A percentile compares a stretch with the other conserved stretches of the same genome.
phyloP scores from a whole-genome alignment of 2,888 invertebrate genomes.

The Bombylius major region DNA sequence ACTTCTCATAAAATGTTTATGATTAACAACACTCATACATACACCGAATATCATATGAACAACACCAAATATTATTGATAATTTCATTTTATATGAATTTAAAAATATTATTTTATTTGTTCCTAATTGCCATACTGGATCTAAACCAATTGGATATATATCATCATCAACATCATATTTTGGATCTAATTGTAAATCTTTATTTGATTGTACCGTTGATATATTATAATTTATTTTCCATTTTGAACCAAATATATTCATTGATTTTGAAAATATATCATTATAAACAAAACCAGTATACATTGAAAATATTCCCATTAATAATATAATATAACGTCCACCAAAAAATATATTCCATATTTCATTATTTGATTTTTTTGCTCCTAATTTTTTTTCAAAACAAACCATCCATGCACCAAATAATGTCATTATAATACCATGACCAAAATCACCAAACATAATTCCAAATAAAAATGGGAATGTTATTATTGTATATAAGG shows the following conservation, averaged over 20 bases:
- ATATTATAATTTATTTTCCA: slow-evolving; percentile 55
- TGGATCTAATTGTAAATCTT: slow-evolving; percentile 50
- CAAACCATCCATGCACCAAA: slow-evolving; percentile 73
- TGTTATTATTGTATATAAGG: slow-evolving; percentile 75
- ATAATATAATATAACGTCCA: slow-evolving; percentile 89
- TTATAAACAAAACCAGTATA: slow-evolving; percentile 99
- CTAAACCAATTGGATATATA: slow-evolving; percentile 72
- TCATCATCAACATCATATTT: slow-evolving; percentile 34
- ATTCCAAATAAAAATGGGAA: slow-evolving; percentile 93
- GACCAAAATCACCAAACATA: slow-evolving; percentile 94
- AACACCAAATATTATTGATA: slow-evolving; percentile 88
- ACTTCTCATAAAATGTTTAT: slow-evolving; percentile 55
- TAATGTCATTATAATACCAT: slow-evolving; percentile 69
- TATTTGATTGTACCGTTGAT: slow-evolving; percentile 36
- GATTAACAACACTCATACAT: slow-evolving; percentile 65
- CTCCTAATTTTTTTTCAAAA: slow-evolving; percentile 61
- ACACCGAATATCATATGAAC: slow-evolving; percentile 92
- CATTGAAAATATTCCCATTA: slow-evolving; percentile 95
- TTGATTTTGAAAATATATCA: slow-evolving; percentile 89
- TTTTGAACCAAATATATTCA: slow-evolving; percentile 85
- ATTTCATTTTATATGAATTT: slow-evolving; percentile 93
- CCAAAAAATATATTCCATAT: slow-evolving; percentile 96
- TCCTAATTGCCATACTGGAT: slow-evolving; percentile 60
- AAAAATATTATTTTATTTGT: slow-evolving; percentile 87
- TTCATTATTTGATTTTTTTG: slow-evolving; percentile 61